Evolutionary conservation across 2,888 invertebrate genomes (phyloP).

Genomic region (Scaptomyza caliginosa): DNA sequence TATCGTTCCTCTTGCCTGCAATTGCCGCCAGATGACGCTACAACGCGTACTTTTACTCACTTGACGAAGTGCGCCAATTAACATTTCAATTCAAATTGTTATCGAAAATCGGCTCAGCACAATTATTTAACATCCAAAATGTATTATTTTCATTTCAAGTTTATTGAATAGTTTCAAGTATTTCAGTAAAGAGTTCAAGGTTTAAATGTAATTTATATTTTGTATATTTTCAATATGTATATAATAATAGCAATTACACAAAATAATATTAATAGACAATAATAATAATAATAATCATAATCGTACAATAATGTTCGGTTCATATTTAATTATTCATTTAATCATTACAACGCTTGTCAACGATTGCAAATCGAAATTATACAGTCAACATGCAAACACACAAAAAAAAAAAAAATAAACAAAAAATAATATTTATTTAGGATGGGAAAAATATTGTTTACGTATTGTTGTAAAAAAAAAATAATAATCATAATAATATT

Average conservation of each 20-base stretch:
- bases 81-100: background rate
- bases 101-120: background rate
- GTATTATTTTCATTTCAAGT: no score
- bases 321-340: constrained; percentile 42
- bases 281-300: constrained; percentile 60
- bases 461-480: background rate
- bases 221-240: constrained; percentile 67
- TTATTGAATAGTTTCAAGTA: background rate
- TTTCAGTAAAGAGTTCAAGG: background rate
- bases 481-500: background rate
- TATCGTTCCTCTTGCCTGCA: background rate
- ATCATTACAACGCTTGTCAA: constrained; percentile 29
- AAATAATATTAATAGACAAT: constrained; percentile 73
- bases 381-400: constrained; percentile 58
- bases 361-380: constrained; percentile 39
- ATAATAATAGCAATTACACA: constrained; percentile 72
- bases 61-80: background rate
- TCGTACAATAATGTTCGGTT: constrained; percentile 63
- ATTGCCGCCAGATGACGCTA: constrained; percentile 16
- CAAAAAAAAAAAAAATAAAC: constrained; percentile 14
- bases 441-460: constrained; percentile 11
- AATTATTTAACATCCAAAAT: background rate
- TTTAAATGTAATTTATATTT: constrained; percentile 61
- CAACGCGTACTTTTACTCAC: background rate
- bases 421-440: background rate